A percentile compares a stretch with the other conserved stretches of the same genome.
phyloP scores from a whole-genome alignment of 1,140 invertebrate species.

The Nomia melanderi region DNA sequence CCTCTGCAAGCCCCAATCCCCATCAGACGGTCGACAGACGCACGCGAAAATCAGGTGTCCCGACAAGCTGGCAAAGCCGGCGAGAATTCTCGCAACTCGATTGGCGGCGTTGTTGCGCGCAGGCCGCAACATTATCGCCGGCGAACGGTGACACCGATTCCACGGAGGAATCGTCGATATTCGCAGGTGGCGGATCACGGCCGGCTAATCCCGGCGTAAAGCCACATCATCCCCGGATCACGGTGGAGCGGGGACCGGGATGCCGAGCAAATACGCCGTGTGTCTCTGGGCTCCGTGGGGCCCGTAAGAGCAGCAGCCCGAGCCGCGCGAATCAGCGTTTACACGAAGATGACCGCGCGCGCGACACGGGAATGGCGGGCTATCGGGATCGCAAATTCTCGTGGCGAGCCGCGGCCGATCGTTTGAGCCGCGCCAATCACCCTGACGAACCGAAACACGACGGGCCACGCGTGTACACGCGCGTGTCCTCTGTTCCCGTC shows the following conservation, averaged over 20 bases:
- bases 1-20: no score
- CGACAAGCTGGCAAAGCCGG: background rate
- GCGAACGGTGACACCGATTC: background rate
- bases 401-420: constrained; percentile 14
- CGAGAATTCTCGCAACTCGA: background rate
- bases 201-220: constrained; percentile 8
- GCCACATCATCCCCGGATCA: background rate
- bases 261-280: background rate
- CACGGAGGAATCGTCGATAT: constrained; percentile 7
- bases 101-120: background rate
- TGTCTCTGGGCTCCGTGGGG: background rate
- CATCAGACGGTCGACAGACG: no score
- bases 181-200: constrained; percentile 15
- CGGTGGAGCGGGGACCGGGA: no score
- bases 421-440: constrained; percentile 41
- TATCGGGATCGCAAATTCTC: constrained; percentile 48
- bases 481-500: background rate
- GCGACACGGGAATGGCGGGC: constrained; percentile 49
- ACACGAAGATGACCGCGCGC: constrained; percentile 35
- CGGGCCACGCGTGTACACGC: constrained; percentile 19
- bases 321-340: constrained; percentile 26
- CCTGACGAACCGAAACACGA: constrained; percentile 49
- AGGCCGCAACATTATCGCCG: background rate
- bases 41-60: no score
- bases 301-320: background rate